These are phyloP conservation scores for Caprella mutica DNA, from an alignment of 2,888 invertebrate genomes.

Conservation along the genomic window DNA sequence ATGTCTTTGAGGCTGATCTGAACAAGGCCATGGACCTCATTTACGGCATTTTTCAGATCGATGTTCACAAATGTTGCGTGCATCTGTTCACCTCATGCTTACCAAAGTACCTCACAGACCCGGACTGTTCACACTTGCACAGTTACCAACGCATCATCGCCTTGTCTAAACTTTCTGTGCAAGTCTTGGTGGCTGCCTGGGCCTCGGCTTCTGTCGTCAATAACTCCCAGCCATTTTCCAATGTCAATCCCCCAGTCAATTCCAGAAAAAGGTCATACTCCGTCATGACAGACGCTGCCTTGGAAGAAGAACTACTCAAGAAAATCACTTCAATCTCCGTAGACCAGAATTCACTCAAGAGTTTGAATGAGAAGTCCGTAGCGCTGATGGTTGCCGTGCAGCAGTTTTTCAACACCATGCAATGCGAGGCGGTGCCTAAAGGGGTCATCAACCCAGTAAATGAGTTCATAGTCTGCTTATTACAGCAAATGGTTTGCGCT, in stretches of 20 bases:
- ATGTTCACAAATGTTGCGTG: slow-evolving; percentile 27
- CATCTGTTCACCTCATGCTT: slow-evolving; percentile 19
- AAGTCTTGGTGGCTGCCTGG: slow-evolving; percentile 3
- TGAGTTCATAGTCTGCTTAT: slow-evolving; percentile 22
- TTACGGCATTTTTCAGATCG: slow-evolving; percentile 28
- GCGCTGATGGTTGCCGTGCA: slow-evolving; percentile 26
- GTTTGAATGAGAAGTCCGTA: slow-evolving; percentile 18
- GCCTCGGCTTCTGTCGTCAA: neutral
- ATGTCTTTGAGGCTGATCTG: slow-evolving; percentile 28
- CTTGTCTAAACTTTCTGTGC: slow-evolving; percentile 16
- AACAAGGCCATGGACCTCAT: slow-evolving; percentile 27
- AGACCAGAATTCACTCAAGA: slow-evolving; percentile 3
- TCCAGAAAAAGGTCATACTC: neutral
- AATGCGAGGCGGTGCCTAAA: slow-evolving; percentile 21
- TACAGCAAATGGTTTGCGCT: slow-evolving; percentile 21
- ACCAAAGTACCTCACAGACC: slow-evolving; percentile 25
- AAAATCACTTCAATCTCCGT: neutral
- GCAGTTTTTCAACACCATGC: slow-evolving; percentile 8
- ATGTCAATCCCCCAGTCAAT: too few species aligned
- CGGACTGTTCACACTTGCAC: slow-evolving; percentile 23
- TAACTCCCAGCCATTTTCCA: too few species aligned
- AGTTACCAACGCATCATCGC: slow-evolving; percentile 22
- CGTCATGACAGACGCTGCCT: neutral
- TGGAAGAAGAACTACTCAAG: neutral
- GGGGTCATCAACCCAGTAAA: slow-evolving; percentile 31